phyloP scores from a whole-genome alignment of 2,113 vertebrate genomes.

The Eurypyga helias region DNA sequence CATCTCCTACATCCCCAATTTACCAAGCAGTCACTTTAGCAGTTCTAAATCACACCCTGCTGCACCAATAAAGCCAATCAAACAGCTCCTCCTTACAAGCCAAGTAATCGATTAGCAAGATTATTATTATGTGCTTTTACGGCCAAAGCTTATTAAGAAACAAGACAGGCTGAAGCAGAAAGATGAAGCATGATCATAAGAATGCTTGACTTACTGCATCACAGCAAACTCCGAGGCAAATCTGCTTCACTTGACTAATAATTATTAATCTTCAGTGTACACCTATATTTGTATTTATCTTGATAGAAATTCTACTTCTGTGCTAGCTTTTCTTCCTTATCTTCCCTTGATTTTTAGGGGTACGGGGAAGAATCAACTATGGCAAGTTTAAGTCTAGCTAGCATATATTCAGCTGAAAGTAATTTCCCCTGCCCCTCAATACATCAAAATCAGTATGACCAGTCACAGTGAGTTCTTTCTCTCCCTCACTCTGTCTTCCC shows the following conservation, averaged over 20 bases:
- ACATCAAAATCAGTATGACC: background rate
- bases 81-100: background rate
- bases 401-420: background rate
- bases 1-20: background rate
- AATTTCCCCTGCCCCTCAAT: accelerated
- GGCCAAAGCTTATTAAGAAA: background rate
- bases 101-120: background rate
- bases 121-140: background rate
- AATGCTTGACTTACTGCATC: background rate
- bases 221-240: background rate
- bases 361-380: background rate
- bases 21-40: background rate
- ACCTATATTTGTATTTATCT: background rate
- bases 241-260: background rate
- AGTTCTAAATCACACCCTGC: background rate
- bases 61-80: background rate
- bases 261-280: background rate
- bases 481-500: background rate
- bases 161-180: background rate
- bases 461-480: background rate
- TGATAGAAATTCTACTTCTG: background rate
- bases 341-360: background rate
- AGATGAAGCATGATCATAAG: background rate
- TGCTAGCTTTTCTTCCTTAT: background rate
- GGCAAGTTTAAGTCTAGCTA: background rate